Percentiles rank a stretch among this genome's conserved stretches.
Evolutionary conservation across 2,113 vertebrate species (phyloP).

Genomic region (Panurus biarmicus): DNA sequence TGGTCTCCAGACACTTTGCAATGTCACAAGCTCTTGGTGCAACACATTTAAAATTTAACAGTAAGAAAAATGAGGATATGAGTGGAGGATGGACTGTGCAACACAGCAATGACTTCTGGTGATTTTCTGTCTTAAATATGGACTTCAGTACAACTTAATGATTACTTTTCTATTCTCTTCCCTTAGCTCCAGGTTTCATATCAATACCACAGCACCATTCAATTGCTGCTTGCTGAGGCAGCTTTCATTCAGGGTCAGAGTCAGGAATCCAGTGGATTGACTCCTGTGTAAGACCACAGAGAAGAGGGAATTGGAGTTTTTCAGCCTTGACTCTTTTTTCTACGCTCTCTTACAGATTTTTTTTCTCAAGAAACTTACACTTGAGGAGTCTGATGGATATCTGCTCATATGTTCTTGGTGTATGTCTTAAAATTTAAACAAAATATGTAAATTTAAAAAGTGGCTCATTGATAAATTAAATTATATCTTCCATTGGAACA

Average conservation of each 20-base stretch:
- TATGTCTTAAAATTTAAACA: neutral
- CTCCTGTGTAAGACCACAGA: neutral
- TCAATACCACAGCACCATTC: neutral
- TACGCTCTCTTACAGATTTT: neutral
- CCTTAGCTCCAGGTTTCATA: neutral
- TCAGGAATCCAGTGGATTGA: neutral
- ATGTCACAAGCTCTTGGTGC: neutral
- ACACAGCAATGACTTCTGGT: neutral
- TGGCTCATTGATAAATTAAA: neutral
- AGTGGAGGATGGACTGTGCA: neutral
- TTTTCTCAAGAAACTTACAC: neutral
- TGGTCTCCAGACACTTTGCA: neutral
- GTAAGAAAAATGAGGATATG: neutral
- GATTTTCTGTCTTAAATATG: neutral
- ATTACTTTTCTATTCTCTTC: neutral
- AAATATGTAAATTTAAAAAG: neutral
- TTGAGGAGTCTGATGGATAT: neutral
- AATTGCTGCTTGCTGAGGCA: neutral
- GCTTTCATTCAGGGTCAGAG: neutral
- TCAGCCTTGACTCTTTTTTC: neutral
- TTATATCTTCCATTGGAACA: accelerated
- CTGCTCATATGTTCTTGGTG: neutral
- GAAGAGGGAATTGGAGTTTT: neutral
- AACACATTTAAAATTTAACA: neutral
- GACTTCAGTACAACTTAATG: neutral